These are phyloP conservation scores for Habropoda laboriosa DNA, from an alignment of 1,140 invertebrate genomes.

Conservation along the genomic window DNA sequence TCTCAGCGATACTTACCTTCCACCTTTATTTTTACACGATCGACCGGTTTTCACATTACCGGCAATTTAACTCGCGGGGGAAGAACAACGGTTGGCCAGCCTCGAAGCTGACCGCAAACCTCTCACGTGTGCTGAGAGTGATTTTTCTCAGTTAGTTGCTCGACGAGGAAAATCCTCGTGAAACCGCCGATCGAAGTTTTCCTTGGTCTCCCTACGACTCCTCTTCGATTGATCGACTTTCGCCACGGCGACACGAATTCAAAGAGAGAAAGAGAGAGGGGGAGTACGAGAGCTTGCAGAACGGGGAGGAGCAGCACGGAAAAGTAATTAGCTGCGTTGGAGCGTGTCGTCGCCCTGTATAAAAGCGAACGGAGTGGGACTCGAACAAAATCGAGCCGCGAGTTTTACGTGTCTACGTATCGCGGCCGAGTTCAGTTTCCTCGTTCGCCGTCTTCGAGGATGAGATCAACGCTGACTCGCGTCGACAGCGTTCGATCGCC, in stretches of 20 bases:
- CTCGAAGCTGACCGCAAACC: neutral
- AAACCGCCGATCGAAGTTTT: no score
- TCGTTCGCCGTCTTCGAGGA: conserved; percentile 55
- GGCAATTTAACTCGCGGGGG: neutral
- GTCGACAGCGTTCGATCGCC: conserved; percentile 11
- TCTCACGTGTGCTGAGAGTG: neutral
- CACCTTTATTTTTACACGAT: neutral
- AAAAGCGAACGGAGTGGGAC: conserved; percentile 50
- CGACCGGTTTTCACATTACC: conserved; percentile 6
- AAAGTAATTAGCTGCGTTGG: conserved; percentile 49
- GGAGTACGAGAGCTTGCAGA: no score
- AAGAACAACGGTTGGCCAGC: neutral
- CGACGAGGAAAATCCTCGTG: neutral
- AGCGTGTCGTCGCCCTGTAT: conserved; percentile 38
- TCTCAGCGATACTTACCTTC: neutral
- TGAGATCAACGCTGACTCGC: conserved; percentile 45
- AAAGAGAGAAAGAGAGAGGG: no score
- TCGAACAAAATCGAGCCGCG: conserved; percentile 53
- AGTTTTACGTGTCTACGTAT: conserved; percentile 42
- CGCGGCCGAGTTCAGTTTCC: conserved; percentile 59
- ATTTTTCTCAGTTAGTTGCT: neutral
- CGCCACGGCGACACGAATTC: neutral
- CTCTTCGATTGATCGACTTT: neutral
- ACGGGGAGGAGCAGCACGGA: conserved; percentile 28
- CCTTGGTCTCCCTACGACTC: neutral